These are phyloP conservation scores for Rhyacophila brunnea DNA, from an alignment of 1,140 invertebrate genomes.

Conservation along the genomic window DNA sequence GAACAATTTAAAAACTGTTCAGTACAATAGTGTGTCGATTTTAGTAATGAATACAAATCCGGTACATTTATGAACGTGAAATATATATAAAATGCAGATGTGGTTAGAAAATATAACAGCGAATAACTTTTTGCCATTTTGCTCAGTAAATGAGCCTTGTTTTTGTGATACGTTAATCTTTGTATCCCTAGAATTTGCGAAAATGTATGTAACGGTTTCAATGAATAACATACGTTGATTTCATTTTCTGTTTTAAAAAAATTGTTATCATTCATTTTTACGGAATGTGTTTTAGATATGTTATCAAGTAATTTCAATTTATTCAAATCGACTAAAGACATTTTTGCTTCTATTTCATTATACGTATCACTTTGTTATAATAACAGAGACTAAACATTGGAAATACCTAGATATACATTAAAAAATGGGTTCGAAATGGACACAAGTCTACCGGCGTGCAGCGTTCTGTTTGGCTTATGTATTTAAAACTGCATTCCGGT, in stretches of 20 bases:
- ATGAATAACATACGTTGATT: background rate
- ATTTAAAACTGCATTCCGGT: too few relatives aligned
- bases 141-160: background rate
- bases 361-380: too few relatives aligned
- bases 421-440: too few relatives aligned
- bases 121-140: background rate
- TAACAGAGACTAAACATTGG: too few relatives aligned
- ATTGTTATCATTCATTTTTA: too few relatives aligned
- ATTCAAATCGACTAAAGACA: too few relatives aligned
- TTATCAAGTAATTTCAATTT: too few relatives aligned
- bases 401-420: too few relatives aligned
- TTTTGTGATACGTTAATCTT: background rate
- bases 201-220: background rate
- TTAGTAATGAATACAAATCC: background rate
- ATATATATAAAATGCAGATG: background rate
- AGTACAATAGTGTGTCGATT: background rate
- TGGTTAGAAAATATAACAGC: background rate
- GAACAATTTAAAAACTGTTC: background rate
- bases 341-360: too few relatives aligned
- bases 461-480: too few relatives aligned
- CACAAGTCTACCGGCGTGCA: too few relatives aligned
- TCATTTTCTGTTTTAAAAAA: background rate
- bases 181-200: background rate
- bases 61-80: background rate
- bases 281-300: too few relatives aligned